phyloP scores from a whole-genome alignment of 2,888 invertebrate genomes.

The Polyploca ridens region DNA sequence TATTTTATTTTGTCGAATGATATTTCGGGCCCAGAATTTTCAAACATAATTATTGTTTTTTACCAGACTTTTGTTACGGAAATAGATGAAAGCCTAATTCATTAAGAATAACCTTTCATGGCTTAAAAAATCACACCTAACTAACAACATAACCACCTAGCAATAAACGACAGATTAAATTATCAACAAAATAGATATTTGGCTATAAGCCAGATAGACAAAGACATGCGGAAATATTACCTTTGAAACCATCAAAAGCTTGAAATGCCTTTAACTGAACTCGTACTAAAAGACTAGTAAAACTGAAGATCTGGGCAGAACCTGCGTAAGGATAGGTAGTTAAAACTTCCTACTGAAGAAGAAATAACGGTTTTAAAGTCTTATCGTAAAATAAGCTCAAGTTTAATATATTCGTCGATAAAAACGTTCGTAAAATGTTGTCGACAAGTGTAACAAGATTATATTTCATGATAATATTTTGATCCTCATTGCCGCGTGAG shows the following conservation, averaged over 20 bases:
- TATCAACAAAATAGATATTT: not conserved
- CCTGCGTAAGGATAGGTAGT: not conserved
- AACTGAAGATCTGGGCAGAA: not conserved
- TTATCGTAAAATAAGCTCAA: slow-evolving; percentile 9
- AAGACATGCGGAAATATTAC: not conserved
- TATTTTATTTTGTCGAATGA: too few species aligned
- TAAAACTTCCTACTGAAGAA: not conserved
- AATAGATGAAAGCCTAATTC: too few species aligned
- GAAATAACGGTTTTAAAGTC: not conserved
- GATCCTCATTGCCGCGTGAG: not conserved
- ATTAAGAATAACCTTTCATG: too few species aligned
- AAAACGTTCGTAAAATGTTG: slow-evolving; percentile 6
- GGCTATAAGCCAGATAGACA: not conserved
- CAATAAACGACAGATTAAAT: too few species aligned
- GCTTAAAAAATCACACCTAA: too few species aligned
- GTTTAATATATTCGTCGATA: slow-evolving; percentile 11
- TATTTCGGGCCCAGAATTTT: not conserved
- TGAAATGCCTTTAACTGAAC: not conserved
- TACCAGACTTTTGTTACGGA: not conserved
- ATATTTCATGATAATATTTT: slow-evolving; percentile 12
- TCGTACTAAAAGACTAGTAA: not conserved
- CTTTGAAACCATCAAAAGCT: not conserved
- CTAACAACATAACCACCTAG: too few species aligned
- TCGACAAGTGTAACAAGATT: slow-evolving; percentile 5
- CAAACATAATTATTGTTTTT: not conserved